These are phyloP conservation scores for Drosophila bocqueti DNA, from an alignment of 1,140 invertebrate genomes.

Conservation along the genomic window DNA sequence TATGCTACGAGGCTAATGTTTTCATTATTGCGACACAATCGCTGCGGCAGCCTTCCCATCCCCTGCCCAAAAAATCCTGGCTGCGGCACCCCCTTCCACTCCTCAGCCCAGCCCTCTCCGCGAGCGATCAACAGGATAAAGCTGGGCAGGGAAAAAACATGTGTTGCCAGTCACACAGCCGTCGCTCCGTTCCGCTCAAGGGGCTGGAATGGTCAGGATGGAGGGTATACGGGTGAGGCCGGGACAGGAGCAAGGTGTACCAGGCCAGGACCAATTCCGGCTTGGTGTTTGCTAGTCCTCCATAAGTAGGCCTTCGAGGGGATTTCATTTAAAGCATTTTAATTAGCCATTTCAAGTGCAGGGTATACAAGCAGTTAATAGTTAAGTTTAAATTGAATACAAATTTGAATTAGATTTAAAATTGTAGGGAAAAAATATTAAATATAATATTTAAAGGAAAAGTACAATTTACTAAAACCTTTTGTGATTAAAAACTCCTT, in stretches of 20 bases:
- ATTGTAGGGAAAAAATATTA: neutral
- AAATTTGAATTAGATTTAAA: neutral
- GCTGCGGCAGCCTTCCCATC: slow-evolving; percentile 20
- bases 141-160: slow-evolving; percentile 71
- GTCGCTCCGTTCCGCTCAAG: slow-evolving; percentile 26
- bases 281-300: slow-evolving; percentile 75
- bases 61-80: slow-evolving; percentile 21
- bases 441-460: too few species aligned
- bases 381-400: neutral
- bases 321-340: slow-evolving; percentile 35
- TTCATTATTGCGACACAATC: slow-evolving; percentile 68
- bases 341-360: slow-evolving; percentile 24
- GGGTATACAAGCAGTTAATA: neutral
- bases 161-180: slow-evolving; percentile 84
- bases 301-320: slow-evolving; percentile 58
- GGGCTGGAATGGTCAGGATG: slow-evolving; percentile 19
- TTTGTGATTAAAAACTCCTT: neutral
- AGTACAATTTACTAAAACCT: too few species aligned
- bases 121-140: slow-evolving; percentile 76
- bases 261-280: slow-evolving; percentile 56
- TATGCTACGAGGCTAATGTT: slow-evolving; percentile 77
- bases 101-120: slow-evolving; percentile 9
- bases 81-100: slow-evolving; percentile 21
- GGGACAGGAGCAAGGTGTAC: slow-evolving; percentile 36
- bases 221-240: neutral